Evolutionary conservation across 2,113 vertebrate species (phyloP), one percentile per base, ranked within the genome.

Genomic region (Corythornis cristatus): DNA sequence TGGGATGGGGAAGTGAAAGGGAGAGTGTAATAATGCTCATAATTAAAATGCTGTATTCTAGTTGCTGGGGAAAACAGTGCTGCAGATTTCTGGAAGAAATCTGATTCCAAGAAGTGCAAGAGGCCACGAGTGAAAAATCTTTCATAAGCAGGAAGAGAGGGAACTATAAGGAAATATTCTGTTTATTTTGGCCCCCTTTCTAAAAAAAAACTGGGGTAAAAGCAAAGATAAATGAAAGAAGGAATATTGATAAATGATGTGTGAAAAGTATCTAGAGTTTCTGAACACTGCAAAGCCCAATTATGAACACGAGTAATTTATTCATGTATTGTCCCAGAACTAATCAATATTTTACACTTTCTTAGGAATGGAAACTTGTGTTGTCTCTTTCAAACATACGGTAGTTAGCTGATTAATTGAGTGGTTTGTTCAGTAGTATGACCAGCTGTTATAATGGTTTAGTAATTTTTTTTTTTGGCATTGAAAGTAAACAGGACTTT

Each of bases 91-190:
- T 95, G 86, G 92, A 79, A 85, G 96, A 95, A 96, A 97, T 90
- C 79, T 92, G 94, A 96, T 91, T 90, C 94, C 86, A 85, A 86
- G 83, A 95, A 97, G 95, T 93, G 94, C 92, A 96, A 95, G 96
- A 94, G 95, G 94, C 95, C 78, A 53, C 31, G 75, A 94, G 87
- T 86, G 83, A 97, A 94, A 96, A 97, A 96, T 95, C 94, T 91
- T 97, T 96, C 93, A 89, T 94, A 94, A 96, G 96, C 92, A 97
- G 96, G 96, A 97, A 94, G 91, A 94, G 81, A 81, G 80, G 33
- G 92, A 91, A 82, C 51, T 95, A 80, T 88, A 92, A 89, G 96
- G 94, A 95, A 96, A 93, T 94, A 93, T 84, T 90, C 77, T 89
- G 96, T 92, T 97, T 95, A 87, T 93, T 91, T 96, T 97, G 96